A percentile compares a stretch with the other conserved stretches of the same genome.
Evolutionary conservation across 2,797 vertebrate species (phyloP).

Genomic region (Otolemur crassicaudatus): DNA sequence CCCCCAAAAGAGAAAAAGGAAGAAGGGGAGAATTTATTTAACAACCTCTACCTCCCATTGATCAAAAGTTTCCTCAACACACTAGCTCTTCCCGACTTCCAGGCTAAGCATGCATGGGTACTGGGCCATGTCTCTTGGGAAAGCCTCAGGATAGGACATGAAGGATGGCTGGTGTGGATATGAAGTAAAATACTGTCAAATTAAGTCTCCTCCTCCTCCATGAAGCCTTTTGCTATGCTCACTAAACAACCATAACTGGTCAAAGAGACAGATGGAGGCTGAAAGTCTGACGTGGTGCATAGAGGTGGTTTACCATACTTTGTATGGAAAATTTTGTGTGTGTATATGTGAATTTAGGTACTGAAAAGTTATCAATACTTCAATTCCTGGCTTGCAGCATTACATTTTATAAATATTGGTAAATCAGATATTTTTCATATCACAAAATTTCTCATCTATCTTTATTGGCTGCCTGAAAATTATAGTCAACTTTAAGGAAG

Average conservation of each 20-base stretch:
- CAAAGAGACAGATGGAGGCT: neutral
- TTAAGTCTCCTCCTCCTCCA: neutral
- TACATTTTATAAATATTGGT: neutral
- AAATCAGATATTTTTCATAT: conserved; percentile 9
- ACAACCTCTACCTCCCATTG: neutral
- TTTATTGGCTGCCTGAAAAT: conserved; percentile 19
- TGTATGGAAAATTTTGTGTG: neutral
- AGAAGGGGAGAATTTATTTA: neutral
- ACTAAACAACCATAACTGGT: neutral
- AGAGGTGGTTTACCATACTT: neutral
- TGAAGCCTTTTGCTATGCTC: neutral
- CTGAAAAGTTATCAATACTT: conserved; percentile 1
- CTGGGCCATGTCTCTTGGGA: neutral
- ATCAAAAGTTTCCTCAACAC: neutral
- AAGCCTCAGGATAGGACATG: neutral
- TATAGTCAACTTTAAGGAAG: neutral
- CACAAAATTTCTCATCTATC: neutral
- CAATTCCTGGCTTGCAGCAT: neutral
- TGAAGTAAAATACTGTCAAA: neutral
- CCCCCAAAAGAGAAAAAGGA: neutral
- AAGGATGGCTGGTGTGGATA: neutral
- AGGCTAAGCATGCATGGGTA: neutral
- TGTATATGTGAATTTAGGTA: neutral
- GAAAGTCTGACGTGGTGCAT: neutral
- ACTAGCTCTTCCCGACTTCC: neutral